These are phyloP conservation scores for Mycalesis mineus DNA, from an alignment of 2,888 invertebrate species.

Conservation along the genomic window DNA sequence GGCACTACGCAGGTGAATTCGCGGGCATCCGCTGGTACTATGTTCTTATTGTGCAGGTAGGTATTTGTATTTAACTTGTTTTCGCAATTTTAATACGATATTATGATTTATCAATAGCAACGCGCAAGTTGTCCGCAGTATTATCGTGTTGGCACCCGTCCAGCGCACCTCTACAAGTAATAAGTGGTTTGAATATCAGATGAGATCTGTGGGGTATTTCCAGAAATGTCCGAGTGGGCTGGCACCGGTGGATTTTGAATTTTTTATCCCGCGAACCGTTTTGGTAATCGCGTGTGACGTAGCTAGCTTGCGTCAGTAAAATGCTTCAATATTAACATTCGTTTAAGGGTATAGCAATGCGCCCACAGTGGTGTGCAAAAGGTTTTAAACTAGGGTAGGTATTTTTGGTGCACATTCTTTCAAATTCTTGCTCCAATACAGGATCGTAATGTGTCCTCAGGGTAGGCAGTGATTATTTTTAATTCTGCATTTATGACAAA, in stretches of 20 bases:
- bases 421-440: no score
- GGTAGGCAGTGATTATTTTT: no score
- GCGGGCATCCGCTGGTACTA: no score
- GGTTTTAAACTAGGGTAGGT: no score
- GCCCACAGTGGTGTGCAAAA: no score
- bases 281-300: background rate
- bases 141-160: constrained; percentile 23
- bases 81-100: background rate
- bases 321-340: background rate
- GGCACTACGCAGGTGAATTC: no score
- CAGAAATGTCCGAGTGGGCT: constrained; percentile 18
- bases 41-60: no score
- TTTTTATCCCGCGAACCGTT: background rate
- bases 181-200: constrained; percentile 26
- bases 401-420: no score
- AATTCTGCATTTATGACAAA: no score
- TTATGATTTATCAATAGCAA: constrained; percentile 12
- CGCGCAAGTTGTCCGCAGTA: constrained; percentile 20
- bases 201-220: constrained; percentile 19
- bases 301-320: background rate
- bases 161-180: constrained; percentile 28
- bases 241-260: background rate
- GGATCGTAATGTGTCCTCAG: no score
- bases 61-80: no score
- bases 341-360: no score